Percentiles rank a stretch among this genome's conserved stretches.
phyloP scores from a whole-genome alignment of 2,797 vertebrate genomes.

The Decapterus maruadsi region DNA sequence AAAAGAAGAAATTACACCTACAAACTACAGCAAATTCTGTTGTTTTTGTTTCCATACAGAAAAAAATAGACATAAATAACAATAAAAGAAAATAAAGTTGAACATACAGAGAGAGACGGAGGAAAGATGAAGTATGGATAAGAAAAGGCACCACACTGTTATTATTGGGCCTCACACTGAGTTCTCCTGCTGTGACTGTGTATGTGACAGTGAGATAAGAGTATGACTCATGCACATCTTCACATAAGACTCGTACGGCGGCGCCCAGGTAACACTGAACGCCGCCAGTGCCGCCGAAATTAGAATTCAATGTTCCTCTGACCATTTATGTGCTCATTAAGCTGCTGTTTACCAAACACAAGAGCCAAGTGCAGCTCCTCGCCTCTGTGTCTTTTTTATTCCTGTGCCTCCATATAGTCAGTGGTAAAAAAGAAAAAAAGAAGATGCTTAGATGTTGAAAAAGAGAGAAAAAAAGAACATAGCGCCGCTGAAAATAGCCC shows the following conservation, averaged over 20 bases:
- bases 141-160: constrained; percentile 47
- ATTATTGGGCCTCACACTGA: constrained; percentile 50
- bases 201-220: constrained; percentile 20
- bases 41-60: not conserved
- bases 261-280: not conserved
- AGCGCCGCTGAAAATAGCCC: constrained; percentile 21
- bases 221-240: constrained; percentile 53
- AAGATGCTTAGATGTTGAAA: not conserved
- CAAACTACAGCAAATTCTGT: not conserved
- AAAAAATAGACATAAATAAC: not conserved
- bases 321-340: constrained; percentile 27
- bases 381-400: not conserved
- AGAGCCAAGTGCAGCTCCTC: not conserved
- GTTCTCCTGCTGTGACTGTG: constrained; percentile 47
- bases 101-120: not conserved
- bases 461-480: not conserved
- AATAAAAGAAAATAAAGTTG: not conserved
- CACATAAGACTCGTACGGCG: constrained; percentile 12
- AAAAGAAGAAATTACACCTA: not conserved
- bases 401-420: not conserved
- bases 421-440: not conserved
- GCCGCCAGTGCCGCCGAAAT: constrained; percentile 11
- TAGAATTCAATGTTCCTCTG: not conserved
- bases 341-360: constrained; percentile 10
- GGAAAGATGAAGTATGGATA: constrained; percentile 39